Evolutionary conservation across 2,888 invertebrate genomes (phyloP), one percentile per base, ranked within the genome.

Genomic region (Pecten maximus): DNA sequence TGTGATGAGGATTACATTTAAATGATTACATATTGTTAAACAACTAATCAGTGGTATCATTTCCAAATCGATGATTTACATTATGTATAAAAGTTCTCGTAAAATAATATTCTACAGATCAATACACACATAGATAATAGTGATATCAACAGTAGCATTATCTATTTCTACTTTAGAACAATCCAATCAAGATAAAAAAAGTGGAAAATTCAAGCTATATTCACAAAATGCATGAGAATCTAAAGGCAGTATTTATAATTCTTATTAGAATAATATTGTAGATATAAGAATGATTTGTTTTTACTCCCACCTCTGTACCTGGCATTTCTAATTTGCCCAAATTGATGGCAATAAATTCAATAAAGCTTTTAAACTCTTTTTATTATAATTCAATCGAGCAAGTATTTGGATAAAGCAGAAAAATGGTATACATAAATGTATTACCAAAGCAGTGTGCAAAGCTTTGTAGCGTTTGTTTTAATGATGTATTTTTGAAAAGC

Each of bases 381-480:
- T 1, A 48, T 48, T 16, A 48, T 10, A 48, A 10, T 16, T 48
- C 10, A 48, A 48, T 19, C 48, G 19, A 15, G n/a, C 19, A 44
- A 44, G 12, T 44, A 10, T 44, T 44, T 44, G 12, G 12, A 10
- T 44, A n/a, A 60, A 60, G 28, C 28, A 35, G 74, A 74, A 54
- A 74, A 74, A 74, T 8, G 12, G 44, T 44, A 44, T 8, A 74
- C 15, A 74, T 6, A 15, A 35, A 6, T 74, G 28, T 6, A 60
- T 10, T 23, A 35, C n/a, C 23, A 74, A 74, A 74, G 74, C 74
- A 74, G 74, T 74, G 35, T 74, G 74, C 74, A 74, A 74, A 74
- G 74, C 28, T 74, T 74, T 35, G 35, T 28, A 74, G 74, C 74
- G 35, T 35, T 74, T 74, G 74, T 74, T 35, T n/a, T n/a, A n/a